Base-by-base conservation (phyloP, 2,113 vertebrate genomes). In the Ophiodon elongatus region DNA sequence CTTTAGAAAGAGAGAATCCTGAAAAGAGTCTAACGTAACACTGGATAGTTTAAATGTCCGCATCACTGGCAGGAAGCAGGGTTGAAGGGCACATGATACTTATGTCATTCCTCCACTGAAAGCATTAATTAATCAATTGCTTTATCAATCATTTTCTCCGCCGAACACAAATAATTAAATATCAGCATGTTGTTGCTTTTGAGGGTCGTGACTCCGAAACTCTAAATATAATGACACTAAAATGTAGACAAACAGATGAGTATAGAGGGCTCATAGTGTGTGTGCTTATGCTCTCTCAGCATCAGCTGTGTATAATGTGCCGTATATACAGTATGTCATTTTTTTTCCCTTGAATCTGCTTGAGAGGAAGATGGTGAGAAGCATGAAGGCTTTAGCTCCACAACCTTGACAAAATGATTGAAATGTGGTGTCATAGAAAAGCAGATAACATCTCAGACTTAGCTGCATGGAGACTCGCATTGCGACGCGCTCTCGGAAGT, bases 361-460 rank as follows among this genome's bases (percentile, higher is more conserved):
- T 88, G 82, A 91, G 75, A 89, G 60, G 8, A 56, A 85, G 85
- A 83, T 50, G 54, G 77, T 84, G 82, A 33, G 88, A 71, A 68
- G 84, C 71, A 80, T 89, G 71, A 73, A 47, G 67, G 57, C 85
- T 86, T 92, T 87, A 92, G 91, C 89, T 88, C 19, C 74, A 70
- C 87, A 87, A 88, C 90, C 91, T 91, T 90, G 89, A 87, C 90
- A 84, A 88, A 91, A 80, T 88, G 83, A 90, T 77, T 88, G 91
- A 89, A 92, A 89, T 82, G 84, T 80, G 86, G 79, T 83, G 75
- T 89, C 83, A 84, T 73, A 64, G 82, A 73, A 57, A 79, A 62
- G 65, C 17, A 81, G 92, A 94, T 91, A 87, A 63, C 54, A 90
- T 90, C 86, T 87, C 65, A 83, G 81, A 45, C 76, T 79, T 39